Conservation (phyloP, 2,888 invertebrate genomes). For the Megaustenia siamemsis region DNA sequence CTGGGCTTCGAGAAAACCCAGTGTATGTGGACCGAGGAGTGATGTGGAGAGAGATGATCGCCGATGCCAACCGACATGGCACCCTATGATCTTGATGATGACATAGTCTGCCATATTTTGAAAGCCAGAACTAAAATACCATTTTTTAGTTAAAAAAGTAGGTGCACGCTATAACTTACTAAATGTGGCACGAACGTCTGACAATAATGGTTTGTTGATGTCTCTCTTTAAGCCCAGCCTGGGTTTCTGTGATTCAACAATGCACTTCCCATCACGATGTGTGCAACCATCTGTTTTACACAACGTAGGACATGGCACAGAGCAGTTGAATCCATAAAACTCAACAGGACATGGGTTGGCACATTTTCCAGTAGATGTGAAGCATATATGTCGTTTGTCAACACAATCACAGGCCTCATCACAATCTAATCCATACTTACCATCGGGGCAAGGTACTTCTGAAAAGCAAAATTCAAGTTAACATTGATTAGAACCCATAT, state of each 20-base stretch:
- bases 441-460: conserved; percentile 18
- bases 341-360: background rate
- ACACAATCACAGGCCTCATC: background rate
- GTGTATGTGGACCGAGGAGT: too few species aligned
- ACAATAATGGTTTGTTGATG: background rate
- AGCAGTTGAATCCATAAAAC: conserved; percentile 26
- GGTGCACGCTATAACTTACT: too few species aligned
- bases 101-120: too few species aligned
- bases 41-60: too few species aligned
- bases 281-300: background rate
- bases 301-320: background rate
- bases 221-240: background rate
- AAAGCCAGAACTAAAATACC: too few species aligned
- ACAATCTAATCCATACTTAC: conserved; percentile 3
- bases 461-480: background rate
- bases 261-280: background rate
- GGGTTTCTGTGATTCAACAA: background rate
- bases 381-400: background rate
- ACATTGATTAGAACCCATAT: too few species aligned
- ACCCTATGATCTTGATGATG: too few species aligned
- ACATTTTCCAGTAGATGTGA: background rate
- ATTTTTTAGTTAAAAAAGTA: too few species aligned
- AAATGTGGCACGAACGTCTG: too few species aligned
- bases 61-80: too few species aligned
- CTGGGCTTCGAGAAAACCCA: too few species aligned